Evolutionary conservation across 2,113 vertebrate genomes (phyloP), one percentile per base, ranked within the genome.

Genomic region (Axis porcinus): DNA sequence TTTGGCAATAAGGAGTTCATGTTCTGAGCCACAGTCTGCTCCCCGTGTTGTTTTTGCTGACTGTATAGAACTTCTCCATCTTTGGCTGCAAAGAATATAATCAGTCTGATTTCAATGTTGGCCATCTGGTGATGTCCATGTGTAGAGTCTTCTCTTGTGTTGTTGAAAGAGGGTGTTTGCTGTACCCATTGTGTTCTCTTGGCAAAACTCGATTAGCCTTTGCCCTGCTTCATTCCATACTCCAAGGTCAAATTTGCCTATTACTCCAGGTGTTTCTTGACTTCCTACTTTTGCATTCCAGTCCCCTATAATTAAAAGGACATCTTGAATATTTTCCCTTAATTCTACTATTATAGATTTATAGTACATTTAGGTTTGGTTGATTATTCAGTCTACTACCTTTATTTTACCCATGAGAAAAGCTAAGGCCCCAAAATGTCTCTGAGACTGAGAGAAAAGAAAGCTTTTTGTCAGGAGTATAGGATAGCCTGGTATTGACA

Each of bases 321-420:
- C 21, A 74, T 74, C 67, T 74, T 40, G 16, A 91, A 28, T 84
- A 76, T 40, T 62, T 95, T 87, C 82, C 27, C 74, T 83, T 94
- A 21, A 62, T 82, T 96, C 67, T 91, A 2, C 6, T 28, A 9
- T 62, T 89, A 93, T 12, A 81, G 64, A 86, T 86, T 82, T n/a
- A 40, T 94, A 45, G 55, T 81, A 45, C 40, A 28, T 91, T 54
- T 57, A 47, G 91, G 4, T 50, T 85, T 78, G 62, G 43, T 45
- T 28, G 6, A 27, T 90, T 43, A 57, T 79, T 90, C 86, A 90
- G 11, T 57, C 21, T 90, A 6, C 55, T 67, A 57, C 19, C 25
- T 52, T 91, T 86, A 45, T 81, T 90, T 79, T 82, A 94, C 43
- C 86, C 52, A 54, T 86, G 67, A 86, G 67, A n/a, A 45, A 86